Percentiles rank a stretch among this genome's conserved stretches.
Conservation (phyloP, 1,140 invertebrate species). For the Telenomus remus region DNA sequence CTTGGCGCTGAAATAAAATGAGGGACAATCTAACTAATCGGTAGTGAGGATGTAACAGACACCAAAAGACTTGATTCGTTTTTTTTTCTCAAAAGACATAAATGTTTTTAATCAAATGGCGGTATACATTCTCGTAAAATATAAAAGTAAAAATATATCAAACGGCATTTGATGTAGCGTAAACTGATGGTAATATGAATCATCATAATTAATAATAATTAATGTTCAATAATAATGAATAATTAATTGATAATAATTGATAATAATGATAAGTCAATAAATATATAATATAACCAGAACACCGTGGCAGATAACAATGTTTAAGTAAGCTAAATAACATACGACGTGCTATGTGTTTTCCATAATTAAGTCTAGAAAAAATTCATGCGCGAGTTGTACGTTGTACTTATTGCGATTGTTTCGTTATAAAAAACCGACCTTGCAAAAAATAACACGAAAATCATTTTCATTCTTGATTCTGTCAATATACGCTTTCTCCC, state of each 20-base stretch:
- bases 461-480: slow-evolving; percentile 15
- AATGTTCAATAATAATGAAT: slow-evolving; percentile 65
- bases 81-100: slow-evolving; percentile 64
- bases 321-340: slow-evolving; percentile 75
- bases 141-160: slow-evolving; percentile 77
- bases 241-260: slow-evolving; percentile 65
- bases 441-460: slow-evolving; percentile 42
- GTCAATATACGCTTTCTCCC: slow-evolving; percentile 9
- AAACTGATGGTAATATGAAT: slow-evolving; percentile 67
- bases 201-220: slow-evolving; percentile 67
- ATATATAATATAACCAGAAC: slow-evolving; percentile 76
- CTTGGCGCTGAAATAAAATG: slow-evolving; percentile 65
- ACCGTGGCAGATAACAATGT: slow-evolving; percentile 75
- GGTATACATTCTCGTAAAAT: slow-evolving; percentile 74
- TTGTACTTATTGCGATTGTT: slow-evolving; percentile 59
- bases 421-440: slow-evolving; percentile 55
- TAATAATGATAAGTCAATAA: slow-evolving; percentile 72
- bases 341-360: slow-evolving; percentile 59
- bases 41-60: slow-evolving; percentile 69
- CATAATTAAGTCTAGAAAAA: slow-evolving; percentile 53
- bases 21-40: slow-evolving; percentile 5
- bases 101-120: slow-evolving; percentile 75
- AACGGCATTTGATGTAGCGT: slow-evolving; percentile 75
- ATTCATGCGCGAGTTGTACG: slow-evolving; percentile 64
- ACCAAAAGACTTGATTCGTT: slow-evolving; percentile 61